Percentiles rank a stretch among this genome's conserved stretches.
Conservation (phyloP, 2,113 vertebrate species). For the Equus przewalskii region DNA sequence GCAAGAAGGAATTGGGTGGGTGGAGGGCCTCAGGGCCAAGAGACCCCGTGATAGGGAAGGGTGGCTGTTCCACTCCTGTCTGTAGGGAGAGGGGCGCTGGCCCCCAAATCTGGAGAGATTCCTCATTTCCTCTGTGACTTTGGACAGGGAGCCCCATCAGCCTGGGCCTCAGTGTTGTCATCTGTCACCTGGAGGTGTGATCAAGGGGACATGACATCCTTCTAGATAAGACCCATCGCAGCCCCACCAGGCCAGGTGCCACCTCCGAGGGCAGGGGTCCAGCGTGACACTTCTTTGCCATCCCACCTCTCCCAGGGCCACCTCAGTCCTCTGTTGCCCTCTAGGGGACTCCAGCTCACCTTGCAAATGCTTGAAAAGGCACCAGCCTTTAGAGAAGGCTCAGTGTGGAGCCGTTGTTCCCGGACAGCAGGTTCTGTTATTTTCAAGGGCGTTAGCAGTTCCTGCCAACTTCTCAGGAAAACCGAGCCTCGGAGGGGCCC, state of each 20-base stretch:
- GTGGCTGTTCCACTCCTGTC: background rate
- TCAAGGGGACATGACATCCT: background rate
- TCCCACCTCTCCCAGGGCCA: background rate
- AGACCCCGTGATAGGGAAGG: background rate
- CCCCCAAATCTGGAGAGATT: background rate
- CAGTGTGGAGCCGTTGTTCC: fast-evolving
- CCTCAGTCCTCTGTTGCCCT: conserved; percentile 72
- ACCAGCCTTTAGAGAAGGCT: too few species aligned
- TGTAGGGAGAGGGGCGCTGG: background rate
- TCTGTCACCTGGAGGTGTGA: background rate
- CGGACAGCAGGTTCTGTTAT: background rate
- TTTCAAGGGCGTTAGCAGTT: background rate
- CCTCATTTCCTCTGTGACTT: background rate
- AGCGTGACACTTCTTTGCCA: fast-evolving
- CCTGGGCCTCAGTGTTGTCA: background rate
- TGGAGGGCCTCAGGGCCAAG: background rate
- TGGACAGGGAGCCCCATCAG: background rate
- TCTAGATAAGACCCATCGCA: background rate
- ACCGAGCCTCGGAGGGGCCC: background rate
- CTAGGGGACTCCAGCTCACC: conserved; percentile 56
- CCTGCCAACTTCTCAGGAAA: background rate
- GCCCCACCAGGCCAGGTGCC: fast-evolving
- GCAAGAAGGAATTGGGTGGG: background rate
- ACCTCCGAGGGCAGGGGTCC: background rate
- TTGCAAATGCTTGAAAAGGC: conserved; percentile 23